Evolutionary conservation across 1,140 invertebrate species (phyloP).

Genomic region (Matsumurasca onukii): DNA sequence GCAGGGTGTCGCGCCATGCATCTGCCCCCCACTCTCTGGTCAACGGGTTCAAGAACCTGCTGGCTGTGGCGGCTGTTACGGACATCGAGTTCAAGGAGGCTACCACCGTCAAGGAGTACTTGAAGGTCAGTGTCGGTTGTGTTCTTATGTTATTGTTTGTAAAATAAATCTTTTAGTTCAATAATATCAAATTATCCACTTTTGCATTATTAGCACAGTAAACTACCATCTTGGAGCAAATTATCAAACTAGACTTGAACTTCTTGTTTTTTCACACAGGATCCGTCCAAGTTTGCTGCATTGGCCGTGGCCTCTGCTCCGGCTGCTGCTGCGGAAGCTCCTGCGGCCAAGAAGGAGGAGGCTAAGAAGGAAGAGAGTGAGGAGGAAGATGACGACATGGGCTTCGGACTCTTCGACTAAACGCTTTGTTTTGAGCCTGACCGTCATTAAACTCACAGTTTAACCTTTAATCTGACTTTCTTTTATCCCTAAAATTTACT

Average conservation of each 20-base stretch:
- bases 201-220: background rate
- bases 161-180: background rate
- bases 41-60: conserved; percentile 97
- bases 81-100: conserved; percentile 96
- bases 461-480: too few relatives aligned
- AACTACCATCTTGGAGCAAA: background rate
- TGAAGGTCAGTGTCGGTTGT: conserved; percentile 75
- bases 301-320: conserved; percentile 62
- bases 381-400: conserved; percentile 94
- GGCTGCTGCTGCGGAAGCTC: conserved; percentile 58
- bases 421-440: conserved; percentile 17
- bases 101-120: conserved; percentile 85
- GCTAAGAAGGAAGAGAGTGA: conserved; percentile 80
- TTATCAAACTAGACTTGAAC: background rate
- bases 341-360: conserved; percentile 61
- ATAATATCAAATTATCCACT: background rate
- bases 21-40: conserved; percentile 96
- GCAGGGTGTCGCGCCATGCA: conserved; percentile 96
- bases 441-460: conserved; percentile 32
- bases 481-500: too few relatives aligned
- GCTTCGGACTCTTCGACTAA: conserved; percentile 95
- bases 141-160: conserved; percentile 2
- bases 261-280: conserved; percentile 59
- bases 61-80: conserved; percentile 94
- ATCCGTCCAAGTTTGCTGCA: conserved; percentile 90